Evolutionary conservation across 2,888 invertebrate genomes (phyloP), one percentile per base, ranked within the genome.

Genomic region (Plagodis pulveraria): DNA sequence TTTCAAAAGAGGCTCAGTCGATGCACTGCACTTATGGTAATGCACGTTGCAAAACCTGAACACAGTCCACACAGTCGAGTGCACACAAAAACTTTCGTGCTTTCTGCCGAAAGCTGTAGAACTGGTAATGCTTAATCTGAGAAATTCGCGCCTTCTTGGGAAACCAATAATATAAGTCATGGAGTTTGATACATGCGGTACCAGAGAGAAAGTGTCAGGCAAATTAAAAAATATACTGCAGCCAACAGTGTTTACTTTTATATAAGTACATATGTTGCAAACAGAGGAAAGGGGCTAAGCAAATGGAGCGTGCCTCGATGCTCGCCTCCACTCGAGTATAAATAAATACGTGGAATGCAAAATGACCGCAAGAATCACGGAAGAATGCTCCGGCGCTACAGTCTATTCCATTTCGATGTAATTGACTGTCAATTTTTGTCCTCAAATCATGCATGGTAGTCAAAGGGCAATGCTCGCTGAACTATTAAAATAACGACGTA

Each of bases 101-200:
- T 84, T 84, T 84, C 84, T 81, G 84, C 84, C 84, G 81, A 89
- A 89, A 88, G 84, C 83, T 69, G 79, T 74, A 73, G 67, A 77
- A 89, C 91, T 80, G 86, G 91, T 89, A 79, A 79, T 81, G 81
- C 76, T 84, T 82, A 86, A 88, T 81, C 80, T 83, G 88, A 84
- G 84, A 87, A 88, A 87, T 83, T 86, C 69, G 59, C 71, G 72
- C 86, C 89, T 81, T 90, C 69, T 87, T 79, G 68, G 86, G 88
- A 76, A 76, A 70, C 73, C 67, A 77, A 78, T 62, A 40, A 75
- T 62, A 72, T 68, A 73, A 68, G 72, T 74, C 69, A 8, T 35
- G 38, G 41, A 56, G 36, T 12, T 40, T 73, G 72, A 80, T 77
- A 78, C 67, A 69, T 63, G 72, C 67, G 65, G 22, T 22, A 22